Evolutionary conservation across 53 echinoderm and acorn worm genomes (phyloP), one percentile per base, ranked within the genome.

Genomic region (Stichopus horrens): DNA sequence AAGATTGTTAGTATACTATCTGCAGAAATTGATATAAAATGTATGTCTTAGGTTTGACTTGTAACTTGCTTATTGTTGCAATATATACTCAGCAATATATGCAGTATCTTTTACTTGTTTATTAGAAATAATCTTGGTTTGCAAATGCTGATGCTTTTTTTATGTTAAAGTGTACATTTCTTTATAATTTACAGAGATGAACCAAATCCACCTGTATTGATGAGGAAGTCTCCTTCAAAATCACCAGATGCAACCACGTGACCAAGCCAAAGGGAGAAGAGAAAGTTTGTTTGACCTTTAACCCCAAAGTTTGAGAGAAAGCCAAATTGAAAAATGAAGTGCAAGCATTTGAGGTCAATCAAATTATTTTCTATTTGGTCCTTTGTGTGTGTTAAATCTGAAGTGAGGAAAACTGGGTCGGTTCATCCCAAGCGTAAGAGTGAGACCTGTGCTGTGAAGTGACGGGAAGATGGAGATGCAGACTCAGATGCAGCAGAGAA

Each of bases 201-300:
- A 23, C 63, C 83, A 14, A 58, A 16, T 83, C 58, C 66, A 23
- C 83, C 83, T 6, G 83, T 83, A 6, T 13, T 83, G 59, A 83
- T 83, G 83, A 83, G 57, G 16, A 83, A 83, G 63, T 83, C 83
- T 63, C 83, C 83, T 6, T 55, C 83, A 59, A 83, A 83, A 19
- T 18, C 63, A 55, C 23, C 83, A 22, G 83, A 83, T 5, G 9
- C 83, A 16, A n/a, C 79, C 56, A 79, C 54, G 56, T 79, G 79
- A 79, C 79, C 56, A 54, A 56, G 79, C n/a, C n/a, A 13, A 20
- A 20, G 18, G 11, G 63, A 16, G 71, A 18, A 71, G n/a, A 20
- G 19, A 37, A 37, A 37, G 19, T 13, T 71, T 71, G 14, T 13
- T 71, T 71, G 14, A 18, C 14, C 71, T 18, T 71, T 71, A n/a